phyloP scores from a whole-genome alignment of 1,140 invertebrate species.

The Papilio xuthus region DNA sequence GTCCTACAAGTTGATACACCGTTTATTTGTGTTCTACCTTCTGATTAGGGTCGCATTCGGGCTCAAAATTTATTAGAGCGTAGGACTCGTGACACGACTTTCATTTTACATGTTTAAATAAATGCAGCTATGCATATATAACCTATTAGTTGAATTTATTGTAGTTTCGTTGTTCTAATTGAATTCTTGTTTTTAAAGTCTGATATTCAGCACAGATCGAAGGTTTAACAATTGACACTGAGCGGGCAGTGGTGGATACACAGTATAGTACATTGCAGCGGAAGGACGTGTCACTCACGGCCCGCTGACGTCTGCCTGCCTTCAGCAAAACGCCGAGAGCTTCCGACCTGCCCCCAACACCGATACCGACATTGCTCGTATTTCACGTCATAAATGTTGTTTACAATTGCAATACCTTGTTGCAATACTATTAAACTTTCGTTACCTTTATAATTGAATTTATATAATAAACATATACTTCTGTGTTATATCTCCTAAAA shows the following conservation, averaged over 20 bases:
- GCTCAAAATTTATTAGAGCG: constrained; percentile 79
- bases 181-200: constrained; percentile 40
- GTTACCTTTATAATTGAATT: not conserved
- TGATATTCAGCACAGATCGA: constrained; percentile 8
- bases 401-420: constrained; percentile 43
- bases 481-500: not conserved
- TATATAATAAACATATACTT: not conserved
- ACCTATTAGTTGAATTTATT: constrained; percentile 47
- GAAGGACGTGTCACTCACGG: constrained; percentile 75
- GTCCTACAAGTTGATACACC: constrained; percentile 76
- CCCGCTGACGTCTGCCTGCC: constrained; percentile 64
- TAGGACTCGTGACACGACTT: constrained; percentile 74
- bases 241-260: constrained; percentile 55
- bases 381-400: constrained; percentile 49
- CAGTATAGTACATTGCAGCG: constrained; percentile 55
- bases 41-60: constrained; percentile 76
- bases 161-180: constrained; percentile 58
- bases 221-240: constrained; percentile 41
- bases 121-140: constrained; percentile 44
- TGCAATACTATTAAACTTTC: constrained; percentile 3
- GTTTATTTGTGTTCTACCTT: constrained; percentile 77
- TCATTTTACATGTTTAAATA: constrained; percentile 74
- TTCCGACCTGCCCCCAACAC: constrained; percentile 70
- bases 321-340: constrained; percentile 60
- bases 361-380: constrained; percentile 54